phyloP scores from a whole-genome alignment of 2,797 vertebrate genomes.

The Gymnodraco acuticeps region DNA sequence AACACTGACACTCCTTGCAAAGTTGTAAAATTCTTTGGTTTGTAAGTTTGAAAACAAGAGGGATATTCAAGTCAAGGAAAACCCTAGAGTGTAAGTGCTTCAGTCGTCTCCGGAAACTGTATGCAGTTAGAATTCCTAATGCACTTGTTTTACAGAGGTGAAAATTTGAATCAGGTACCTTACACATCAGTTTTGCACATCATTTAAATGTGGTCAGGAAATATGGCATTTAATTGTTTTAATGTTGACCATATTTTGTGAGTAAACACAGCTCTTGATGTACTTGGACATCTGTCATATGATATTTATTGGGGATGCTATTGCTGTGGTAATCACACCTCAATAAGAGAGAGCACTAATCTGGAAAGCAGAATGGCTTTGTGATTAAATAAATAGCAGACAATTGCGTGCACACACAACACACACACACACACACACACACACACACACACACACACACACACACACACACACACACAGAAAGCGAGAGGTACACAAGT shows the following conservation, averaged over 20 bases:
- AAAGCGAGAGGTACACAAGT: no score
- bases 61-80: slow-evolving; percentile 38
- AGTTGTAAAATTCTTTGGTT: slow-evolving; percentile 54
- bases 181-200: background rate
- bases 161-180: slow-evolving; percentile 3
- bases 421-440: no score
- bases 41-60: slow-evolving; percentile 49
- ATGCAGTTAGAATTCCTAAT: slow-evolving; percentile 34
- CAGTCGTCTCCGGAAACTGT: slow-evolving; percentile 15
- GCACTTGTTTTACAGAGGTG: background rate
- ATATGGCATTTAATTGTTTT: background rate
- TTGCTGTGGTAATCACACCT: slow-evolving; percentile 14
- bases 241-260: background rate
- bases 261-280: slow-evolving; percentile 1
- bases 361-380: slow-evolving; percentile 10
- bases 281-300: slow-evolving; percentile 31
- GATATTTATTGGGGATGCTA: slow-evolving; percentile 8
- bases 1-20: slow-evolving; percentile 47
- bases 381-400: background rate
- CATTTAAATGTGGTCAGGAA: background rate
- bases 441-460: no score
- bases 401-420: no score
- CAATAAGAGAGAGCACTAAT: background rate
- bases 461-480: no score
- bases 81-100: slow-evolving; percentile 17